These are phyloP conservation scores for Mesodorylaimus sp. DNA, from an alignment of 2,888 invertebrate species.

Conservation along the genomic window DNA sequence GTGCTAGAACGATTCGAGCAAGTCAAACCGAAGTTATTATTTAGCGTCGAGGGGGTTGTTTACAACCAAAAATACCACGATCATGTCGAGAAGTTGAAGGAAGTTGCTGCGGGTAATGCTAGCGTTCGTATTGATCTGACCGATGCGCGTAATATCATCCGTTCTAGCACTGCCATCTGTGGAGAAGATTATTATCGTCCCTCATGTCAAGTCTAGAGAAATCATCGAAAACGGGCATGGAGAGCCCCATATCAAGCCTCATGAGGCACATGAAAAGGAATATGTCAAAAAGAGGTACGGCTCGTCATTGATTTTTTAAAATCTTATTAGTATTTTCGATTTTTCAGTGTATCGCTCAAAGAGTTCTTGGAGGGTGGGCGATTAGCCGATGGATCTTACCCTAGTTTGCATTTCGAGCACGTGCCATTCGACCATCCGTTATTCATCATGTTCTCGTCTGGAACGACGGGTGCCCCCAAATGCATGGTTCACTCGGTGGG, in stretches of 20 bases:
- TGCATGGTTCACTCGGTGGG: slow-evolving; percentile 43
- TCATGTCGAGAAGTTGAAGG: slow-evolving; percentile 36
- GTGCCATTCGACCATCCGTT: slow-evolving; percentile 41
- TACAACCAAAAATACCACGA: slow-evolving; percentile 40
- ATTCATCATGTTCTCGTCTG: slow-evolving; percentile 42
- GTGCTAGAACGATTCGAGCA: slow-evolving; percentile 37
- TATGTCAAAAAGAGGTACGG: no score
- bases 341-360: neutral
- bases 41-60: slow-evolving; percentile 39
- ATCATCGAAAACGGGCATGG: no score
- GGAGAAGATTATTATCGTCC: no score
- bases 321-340: no score
- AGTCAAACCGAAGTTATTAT: slow-evolving; percentile 39
- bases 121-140: slow-evolving; percentile 3
- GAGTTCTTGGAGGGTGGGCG: neutral
- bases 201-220: no score
- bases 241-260: no score
- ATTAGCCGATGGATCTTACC: neutral
- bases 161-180: no score
- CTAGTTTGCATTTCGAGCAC: slow-evolving; percentile 27
- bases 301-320: no score
- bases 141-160: no score
- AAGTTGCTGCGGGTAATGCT: slow-evolving; percentile 32
- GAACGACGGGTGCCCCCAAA: slow-evolving; percentile 44
- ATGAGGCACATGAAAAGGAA: no score